These are phyloP conservation scores for Aspidiotus destructor DNA, from an alignment of 2,888 invertebrate species.

Conservation along the genomic window DNA sequence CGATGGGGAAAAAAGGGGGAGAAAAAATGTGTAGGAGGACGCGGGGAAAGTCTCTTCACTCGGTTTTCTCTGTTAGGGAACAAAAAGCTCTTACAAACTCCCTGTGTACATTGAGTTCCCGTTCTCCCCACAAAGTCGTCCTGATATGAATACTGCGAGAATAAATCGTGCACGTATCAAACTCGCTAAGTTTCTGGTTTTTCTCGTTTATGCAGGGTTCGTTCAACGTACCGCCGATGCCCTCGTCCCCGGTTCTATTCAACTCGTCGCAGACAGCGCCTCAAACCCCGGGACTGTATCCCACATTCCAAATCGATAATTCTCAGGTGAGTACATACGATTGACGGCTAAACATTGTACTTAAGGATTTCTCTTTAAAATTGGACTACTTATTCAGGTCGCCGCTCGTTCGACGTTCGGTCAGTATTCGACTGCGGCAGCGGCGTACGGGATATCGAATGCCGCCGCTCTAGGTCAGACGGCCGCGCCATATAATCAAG, in stretches of 20 bases:
- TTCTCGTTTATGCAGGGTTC: no score
- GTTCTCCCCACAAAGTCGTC: no score
- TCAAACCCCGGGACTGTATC: conserved; percentile 65
- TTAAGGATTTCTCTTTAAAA: background rate
- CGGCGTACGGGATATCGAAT: background rate
- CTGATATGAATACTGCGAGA: no score
- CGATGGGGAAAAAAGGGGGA: no score
- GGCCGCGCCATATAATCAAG: conserved; percentile 44
- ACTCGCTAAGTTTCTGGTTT: no score
- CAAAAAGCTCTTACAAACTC: no score
- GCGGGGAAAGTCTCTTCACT: no score
- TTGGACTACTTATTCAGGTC: conserved; percentile 3
- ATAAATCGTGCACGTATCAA: no score
- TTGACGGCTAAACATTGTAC: background rate
- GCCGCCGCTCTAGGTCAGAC: conserved; percentile 17
- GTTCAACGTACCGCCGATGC: conserved; percentile 63
- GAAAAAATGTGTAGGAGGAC: no score
- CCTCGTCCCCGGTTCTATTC: conserved; percentile 73
- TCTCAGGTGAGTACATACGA: conserved; percentile 40
- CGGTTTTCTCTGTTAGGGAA: no score
- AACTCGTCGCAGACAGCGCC: conserved; percentile 58
- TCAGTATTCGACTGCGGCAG: conserved; percentile 49
- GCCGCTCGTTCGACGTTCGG: conserved; percentile 54
- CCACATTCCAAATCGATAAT: conserved; percentile 61
- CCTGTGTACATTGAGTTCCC: no score